These are phyloP conservation scores for Odobenus rosmarus DNA, from an alignment of 2,113 vertebrate species.

Conservation along the genomic window DNA sequence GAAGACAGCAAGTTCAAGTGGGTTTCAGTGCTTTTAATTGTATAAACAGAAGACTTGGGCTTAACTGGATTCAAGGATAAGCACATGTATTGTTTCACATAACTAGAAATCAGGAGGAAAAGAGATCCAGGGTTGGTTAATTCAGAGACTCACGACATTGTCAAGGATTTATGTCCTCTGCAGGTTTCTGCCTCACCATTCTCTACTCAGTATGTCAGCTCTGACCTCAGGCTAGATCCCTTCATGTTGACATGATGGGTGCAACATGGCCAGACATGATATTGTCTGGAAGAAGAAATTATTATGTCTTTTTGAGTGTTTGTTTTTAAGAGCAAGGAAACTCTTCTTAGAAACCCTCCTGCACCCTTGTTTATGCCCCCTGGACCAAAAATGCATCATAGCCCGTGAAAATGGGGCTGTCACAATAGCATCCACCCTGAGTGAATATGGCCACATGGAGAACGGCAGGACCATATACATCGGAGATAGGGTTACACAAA, in stretches of 20 bases:
- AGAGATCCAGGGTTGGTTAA: background rate
- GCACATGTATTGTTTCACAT: background rate
- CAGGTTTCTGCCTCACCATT: background rate
- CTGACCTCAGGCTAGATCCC: background rate
- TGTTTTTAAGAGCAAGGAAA: conserved; percentile 29
- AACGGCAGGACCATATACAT: background rate
- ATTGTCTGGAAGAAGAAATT: conserved; percentile 17
- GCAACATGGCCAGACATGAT: background rate
- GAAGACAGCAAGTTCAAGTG: background rate
- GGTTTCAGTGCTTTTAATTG: background rate
- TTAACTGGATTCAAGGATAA: background rate
- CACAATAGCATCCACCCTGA: background rate
- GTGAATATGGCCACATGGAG: background rate
- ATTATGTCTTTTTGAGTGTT: background rate
- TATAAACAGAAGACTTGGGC: background rate
- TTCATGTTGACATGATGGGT: background rate
- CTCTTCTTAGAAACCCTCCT: background rate
- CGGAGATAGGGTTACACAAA: background rate
- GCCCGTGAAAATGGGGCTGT: background rate
- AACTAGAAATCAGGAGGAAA: background rate
- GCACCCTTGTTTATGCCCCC: background rate
- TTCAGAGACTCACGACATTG: background rate
- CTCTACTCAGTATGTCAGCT: background rate
- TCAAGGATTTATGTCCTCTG: background rate
- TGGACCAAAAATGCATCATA: background rate